Evolutionary conservation across 2,113 vertebrate genomes (phyloP).

Genomic region (Amphiprion percula): DNA sequence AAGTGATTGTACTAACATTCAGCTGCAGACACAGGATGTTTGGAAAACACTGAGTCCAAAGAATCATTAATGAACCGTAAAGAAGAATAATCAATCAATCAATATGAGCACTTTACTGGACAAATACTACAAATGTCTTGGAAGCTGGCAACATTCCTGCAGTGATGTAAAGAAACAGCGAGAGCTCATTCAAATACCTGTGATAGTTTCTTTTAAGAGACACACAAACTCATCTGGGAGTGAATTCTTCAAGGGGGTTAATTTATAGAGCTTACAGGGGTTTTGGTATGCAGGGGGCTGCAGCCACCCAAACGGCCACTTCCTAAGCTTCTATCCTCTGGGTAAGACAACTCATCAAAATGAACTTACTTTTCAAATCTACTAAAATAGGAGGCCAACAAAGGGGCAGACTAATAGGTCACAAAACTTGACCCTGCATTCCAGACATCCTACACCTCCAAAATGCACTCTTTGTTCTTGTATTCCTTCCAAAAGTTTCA

Average conservation of each 20-base stretch:
- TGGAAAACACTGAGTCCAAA: conserved; percentile 14
- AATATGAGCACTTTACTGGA: not conserved
- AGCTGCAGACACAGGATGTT: conserved; percentile 34
- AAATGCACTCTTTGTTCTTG: conserved; percentile 44
- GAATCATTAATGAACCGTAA: conserved; percentile 8
- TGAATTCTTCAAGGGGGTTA: conserved; percentile 48
- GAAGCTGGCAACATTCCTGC: not conserved
- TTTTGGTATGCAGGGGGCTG: conserved; percentile 43
- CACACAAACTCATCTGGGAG: conserved; percentile 15
- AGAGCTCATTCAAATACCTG: conserved; percentile 4
- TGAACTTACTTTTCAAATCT: conserved; percentile 48
- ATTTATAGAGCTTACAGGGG: conserved; percentile 52
- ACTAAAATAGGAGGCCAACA: conserved; percentile 36
- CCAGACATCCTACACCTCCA: conserved; percentile 8
- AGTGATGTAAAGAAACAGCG: not conserved
- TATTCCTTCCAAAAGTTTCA: conserved; percentile 54
- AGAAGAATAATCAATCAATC: conserved; percentile 6
- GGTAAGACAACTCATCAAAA: conserved; percentile 48
- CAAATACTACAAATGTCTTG: conserved; percentile 17
- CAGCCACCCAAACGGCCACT: conserved; percentile 51
- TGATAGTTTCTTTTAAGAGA: not conserved
- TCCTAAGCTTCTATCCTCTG: conserved; percentile 26
- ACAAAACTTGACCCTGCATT: not conserved
- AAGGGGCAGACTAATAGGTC: not conserved
- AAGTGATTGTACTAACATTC: conserved; percentile 9